Evolutionary conservation across 2,113 vertebrate genomes (phyloP), one percentile per base, ranked within the genome.

Genomic region (Anarhynchus alexandrinus): DNA sequence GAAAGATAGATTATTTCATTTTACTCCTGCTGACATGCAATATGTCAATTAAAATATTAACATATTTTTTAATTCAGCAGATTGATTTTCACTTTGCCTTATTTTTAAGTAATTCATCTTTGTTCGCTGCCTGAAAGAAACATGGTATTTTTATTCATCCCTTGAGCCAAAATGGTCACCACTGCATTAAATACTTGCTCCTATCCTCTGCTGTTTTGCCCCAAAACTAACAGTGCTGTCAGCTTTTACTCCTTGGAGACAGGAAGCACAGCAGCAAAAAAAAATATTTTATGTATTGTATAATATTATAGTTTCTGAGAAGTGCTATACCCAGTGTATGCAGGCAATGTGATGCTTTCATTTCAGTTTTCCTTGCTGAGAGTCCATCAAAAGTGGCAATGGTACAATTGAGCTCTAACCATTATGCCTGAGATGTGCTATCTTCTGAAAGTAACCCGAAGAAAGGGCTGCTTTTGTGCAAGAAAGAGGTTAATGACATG

Each of bases 31-130:
- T 94, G 64, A 69, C n/a, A 21, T 66, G 71, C 65, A 86, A 16
- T 92, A 71, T 95, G 94, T 92, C 93, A 93, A 77, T 94, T 87
- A 94, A 89, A 88, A 91, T 72, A 72, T 92, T 88, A 94, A 84
- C 70, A 65, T 55, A 61, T 42, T 86, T 94, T 87, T 97, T 78
- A 86, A 91, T 96, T 94, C 76, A 66, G 67, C 42, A 72, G 27
- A 57, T 92, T 94, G 84, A 90, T 87, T 71, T 87, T 89, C 47
- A 20, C 73, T 81, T 95, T 86, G 49, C 36, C n/a, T 59, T 87
- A 76, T 71, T 84, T 93, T 79, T 77, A 91, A 74, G 61, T 66
- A 76, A 94, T 96, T 73, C 23, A 32, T 92, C 64, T 93, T 93
- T 93, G 29, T 80, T 93, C 9, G 2, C 76, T 82, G 30, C 65